Evolutionary conservation across 1,140 invertebrate genomes (phyloP), one percentile per base, ranked within the genome.

Genomic region (Ptiloglossa arizonensis): DNA sequence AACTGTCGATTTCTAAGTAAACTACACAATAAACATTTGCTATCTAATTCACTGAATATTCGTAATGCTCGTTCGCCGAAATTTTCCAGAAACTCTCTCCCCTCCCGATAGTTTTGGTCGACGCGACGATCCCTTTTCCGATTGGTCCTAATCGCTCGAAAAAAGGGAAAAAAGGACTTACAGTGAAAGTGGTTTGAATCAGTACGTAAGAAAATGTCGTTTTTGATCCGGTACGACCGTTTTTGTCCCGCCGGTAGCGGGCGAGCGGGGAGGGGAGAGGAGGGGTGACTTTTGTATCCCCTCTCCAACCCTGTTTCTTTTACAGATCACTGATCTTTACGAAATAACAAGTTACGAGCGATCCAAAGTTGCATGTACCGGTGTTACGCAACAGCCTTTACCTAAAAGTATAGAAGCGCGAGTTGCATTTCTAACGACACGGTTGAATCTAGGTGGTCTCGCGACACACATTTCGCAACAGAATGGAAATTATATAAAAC

Each of bases 351-450:
- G 73, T 69, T 38, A 24, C 32, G n/a, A 27, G 6, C 32, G 19
- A 22, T n/a, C 15, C 22, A 38, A 69, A 76, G 52, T n/a, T 32
- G 11, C 41, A 35, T 41, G 44, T 38, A 15, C 15, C 32, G n/a
- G 15, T 15, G 17, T 76, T 76, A 69, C 32, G 64, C 66, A 76
- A 76, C 35, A 22, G 17, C 32, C 29, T 48, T 27, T 69, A 50
- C 32, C 44, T 76, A 76, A 76, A 76, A 59, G 41, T 38, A 24
- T 76, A 44, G 66, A 69, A 59, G 22, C 41, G 44, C 73, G 73
- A 59, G 63, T 48, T 69, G 73, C 54, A 69, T 76, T 59, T 69
- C 66, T 69, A 76, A 57, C 57, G 66, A 50, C n/a, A 50, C 35
- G 29, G 22, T 32, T 8, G 13, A 29, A 15, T 69, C 44, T 46